Conservation (phyloP, 2,113 vertebrate genomes). For the Nannobrachium achirus region DNA sequence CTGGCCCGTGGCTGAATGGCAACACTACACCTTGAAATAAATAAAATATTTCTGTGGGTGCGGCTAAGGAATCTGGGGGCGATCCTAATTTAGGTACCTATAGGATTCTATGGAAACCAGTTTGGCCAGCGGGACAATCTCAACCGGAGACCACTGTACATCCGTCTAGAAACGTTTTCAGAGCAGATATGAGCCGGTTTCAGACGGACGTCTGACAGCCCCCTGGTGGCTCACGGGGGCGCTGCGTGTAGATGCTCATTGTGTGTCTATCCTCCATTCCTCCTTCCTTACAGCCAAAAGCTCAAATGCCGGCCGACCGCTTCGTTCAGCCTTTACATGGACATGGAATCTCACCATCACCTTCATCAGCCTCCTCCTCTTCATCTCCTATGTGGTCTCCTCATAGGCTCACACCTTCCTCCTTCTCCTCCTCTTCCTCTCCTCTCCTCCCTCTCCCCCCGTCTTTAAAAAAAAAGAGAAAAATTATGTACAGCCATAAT, state of each 20-base stretch:
- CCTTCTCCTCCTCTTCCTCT: conserved; percentile 77
- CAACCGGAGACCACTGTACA: too few species aligned
- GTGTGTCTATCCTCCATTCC: conserved; percentile 99
- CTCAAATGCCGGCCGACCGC: conserved; percentile 99
- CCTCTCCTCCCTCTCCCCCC: conserved; percentile 72
- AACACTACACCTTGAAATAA: too few species aligned
- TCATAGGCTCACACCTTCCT: conserved; percentile 85
- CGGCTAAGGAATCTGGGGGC: too few species aligned
- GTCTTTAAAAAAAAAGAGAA: conserved; percentile 83
- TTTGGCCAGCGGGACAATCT: too few species aligned
- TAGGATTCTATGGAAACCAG: too few species aligned
- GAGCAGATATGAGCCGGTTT: too few species aligned
- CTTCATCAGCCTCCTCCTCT: conserved; percentile 95
- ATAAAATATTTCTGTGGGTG: too few species aligned
- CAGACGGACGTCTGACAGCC: too few species aligned
- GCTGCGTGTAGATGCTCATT: conserved; percentile 99
- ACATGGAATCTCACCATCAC: conserved; percentile 99
- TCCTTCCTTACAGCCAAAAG: conserved; percentile 99
- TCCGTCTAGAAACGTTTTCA: too few species aligned
- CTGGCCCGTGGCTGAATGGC: too few species aligned
- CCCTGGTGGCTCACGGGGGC: too few species aligned
- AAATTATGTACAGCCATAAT: conserved; percentile 88
- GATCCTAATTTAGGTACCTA: too few species aligned
- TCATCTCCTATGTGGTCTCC: conserved; percentile 97
- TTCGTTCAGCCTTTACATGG: conserved; percentile 99